Evolutionary conservation across 2,888 invertebrate genomes (phyloP).

Genomic region (Tachina lurida): DNA sequence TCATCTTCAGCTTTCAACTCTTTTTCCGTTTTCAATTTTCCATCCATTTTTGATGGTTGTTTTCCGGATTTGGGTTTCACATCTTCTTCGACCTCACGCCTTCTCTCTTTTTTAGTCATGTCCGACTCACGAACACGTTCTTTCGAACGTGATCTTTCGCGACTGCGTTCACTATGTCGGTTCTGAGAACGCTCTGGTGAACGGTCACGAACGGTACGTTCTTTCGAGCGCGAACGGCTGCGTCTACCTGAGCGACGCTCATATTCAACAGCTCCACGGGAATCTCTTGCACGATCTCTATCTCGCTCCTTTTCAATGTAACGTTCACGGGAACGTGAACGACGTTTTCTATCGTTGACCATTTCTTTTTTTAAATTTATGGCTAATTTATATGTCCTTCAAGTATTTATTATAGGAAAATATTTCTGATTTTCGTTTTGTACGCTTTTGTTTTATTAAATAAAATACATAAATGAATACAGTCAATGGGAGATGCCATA

Average conservation of each 20-base stretch:
- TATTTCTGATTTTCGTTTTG: neutral
- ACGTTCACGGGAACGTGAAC: constrained; percentile 83
- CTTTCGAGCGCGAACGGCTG: constrained; percentile 71
- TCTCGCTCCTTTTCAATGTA: constrained; percentile 75
- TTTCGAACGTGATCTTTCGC: constrained; percentile 78
- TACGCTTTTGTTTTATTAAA: too few relatives aligned
- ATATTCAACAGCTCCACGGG: constrained; percentile 69
- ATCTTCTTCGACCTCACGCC: constrained; percentile 68
- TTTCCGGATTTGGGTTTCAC: constrained; percentile 63
- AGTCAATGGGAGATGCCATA: too few relatives aligned
- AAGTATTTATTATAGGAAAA: neutral
- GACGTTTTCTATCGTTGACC: constrained; percentile 84
- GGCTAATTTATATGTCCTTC: neutral
- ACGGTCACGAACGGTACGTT: constrained; percentile 42
- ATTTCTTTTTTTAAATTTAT: constrained; percentile 69
- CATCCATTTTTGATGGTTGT: constrained; percentile 55
- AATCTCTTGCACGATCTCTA: constrained; percentile 75
- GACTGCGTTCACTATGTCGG: constrained; percentile 69
- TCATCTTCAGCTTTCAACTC: constrained; percentile 82
- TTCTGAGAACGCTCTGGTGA: constrained; percentile 42
- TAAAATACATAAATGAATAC: too few relatives aligned
- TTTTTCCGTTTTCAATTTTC: constrained; percentile 83
- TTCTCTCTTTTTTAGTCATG: constrained; percentile 52
- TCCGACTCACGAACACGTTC: constrained; percentile 65
- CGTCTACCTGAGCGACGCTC: constrained; percentile 57